These are phyloP conservation scores for Halictus rubicundus DNA, from an alignment of 1,140 invertebrate species.

Conservation along the genomic window DNA sequence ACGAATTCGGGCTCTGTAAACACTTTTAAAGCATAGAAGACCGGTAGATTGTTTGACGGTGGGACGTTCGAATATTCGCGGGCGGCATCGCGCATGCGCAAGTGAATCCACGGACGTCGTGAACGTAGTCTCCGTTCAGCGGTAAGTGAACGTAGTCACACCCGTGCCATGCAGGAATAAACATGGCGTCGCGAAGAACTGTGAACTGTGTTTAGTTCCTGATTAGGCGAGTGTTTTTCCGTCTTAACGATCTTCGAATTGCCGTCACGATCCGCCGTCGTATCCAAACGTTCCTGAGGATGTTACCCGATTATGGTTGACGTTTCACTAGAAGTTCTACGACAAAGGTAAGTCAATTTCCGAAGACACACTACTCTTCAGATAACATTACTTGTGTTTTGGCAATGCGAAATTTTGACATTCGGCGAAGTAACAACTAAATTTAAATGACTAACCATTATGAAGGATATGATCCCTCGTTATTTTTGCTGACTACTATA, in stretches of 20 bases:
- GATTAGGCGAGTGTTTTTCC: not conserved
- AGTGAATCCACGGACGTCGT: slow-evolving; percentile 13
- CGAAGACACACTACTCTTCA: not conserved
- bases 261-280: not conserved
- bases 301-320: slow-evolving; percentile 28
- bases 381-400: slow-evolving; percentile 10
- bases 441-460: not conserved
- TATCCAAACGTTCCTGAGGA: not conserved
- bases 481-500: not conserved
- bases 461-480: not conserved
- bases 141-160: slow-evolving; percentile 5
- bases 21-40: no score
- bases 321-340: not conserved
- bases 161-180: slow-evolving; percentile 5
- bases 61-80: slow-evolving; percentile 7
- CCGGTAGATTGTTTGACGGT: no score
- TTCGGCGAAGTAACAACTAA: not conserved
- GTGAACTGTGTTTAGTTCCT: slow-evolving; percentile 12
- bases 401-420: not conserved
- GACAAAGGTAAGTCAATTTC: slow-evolving; percentile 21
- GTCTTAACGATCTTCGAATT: not conserved
- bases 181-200: slow-evolving; percentile 27
- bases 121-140: not conserved
- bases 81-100: not conserved
- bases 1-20: no score